Evolutionary conservation across 2,797 vertebrate species (phyloP), one percentile per base, ranked within the genome.

Genomic region (Scomberomorus guttatus): DNA sequence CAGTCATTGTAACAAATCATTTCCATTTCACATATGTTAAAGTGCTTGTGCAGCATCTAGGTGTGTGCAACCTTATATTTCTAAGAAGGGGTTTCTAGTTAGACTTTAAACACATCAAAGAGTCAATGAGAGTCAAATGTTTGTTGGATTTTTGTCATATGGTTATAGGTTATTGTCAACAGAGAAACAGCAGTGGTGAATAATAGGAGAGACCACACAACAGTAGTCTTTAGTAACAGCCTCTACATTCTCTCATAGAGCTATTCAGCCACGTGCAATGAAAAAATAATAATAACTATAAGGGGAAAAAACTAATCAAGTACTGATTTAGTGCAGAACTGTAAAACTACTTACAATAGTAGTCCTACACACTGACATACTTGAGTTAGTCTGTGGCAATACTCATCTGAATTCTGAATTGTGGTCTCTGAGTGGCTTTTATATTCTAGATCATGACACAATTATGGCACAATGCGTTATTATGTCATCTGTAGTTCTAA

Each of bases 11-110:
- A 18, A 50, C 20, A 51, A 6, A 50, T 5, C n/a, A 44, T 22
- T 54, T 60, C n/a, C 9, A 59, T 42, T 75, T 7, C n/a, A 79
- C 20, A 64, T 62, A 62, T 42, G 9, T 11, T 74, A 34, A 22
- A 42, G 70, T 70, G 29, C 27, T 5, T 39, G 29, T 39, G 11
- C 37, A 27, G 51, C 24, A 44, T 32, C 8, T 24, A 5, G 17
- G 27, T 32, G 2, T 32, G 12, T 42, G 27, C 7, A 67, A 62
- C 39, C 7, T n/a, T n/a, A 57, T 4, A 61, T 68, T 25, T 59
- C 0, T 20, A 3, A 55, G 3, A 4, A 25, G 10, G 42, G 3
- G 32, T 50, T 57, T 67, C 24, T 56, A 12, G 34, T 15, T 12
- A 48, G 13, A 57, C 27, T 50, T 57, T 44, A 15, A 71, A 37